A percentile compares a stretch with the other conserved stretches of the same genome.
Conservation (phyloP, 2,113 vertebrate species). For the Crotalus tigris region DNA sequence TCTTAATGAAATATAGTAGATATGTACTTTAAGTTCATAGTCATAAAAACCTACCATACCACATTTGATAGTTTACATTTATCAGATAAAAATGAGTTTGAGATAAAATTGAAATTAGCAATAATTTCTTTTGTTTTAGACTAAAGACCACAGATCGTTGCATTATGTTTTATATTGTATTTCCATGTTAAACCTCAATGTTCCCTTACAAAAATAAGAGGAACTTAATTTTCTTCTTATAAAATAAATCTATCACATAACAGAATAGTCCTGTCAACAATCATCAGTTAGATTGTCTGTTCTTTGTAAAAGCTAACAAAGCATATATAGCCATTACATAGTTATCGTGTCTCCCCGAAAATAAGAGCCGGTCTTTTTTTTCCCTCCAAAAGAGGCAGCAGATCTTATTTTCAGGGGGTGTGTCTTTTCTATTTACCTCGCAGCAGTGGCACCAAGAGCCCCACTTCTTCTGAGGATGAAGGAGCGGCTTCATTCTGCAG, state of each 20-base stretch:
- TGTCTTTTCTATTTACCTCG: no score
- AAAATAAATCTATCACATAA: neutral
- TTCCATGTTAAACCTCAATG: neutral
- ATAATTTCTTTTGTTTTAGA: neutral
- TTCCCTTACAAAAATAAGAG: neutral
- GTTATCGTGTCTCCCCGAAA: no score
- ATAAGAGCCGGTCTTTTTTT: no score
- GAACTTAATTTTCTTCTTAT: neutral
- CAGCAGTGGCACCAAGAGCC: no score
- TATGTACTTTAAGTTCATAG: neutral
- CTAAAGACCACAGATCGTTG: neutral
- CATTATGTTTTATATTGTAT: neutral
- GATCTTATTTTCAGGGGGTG: no score
- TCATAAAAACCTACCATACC: neutral
- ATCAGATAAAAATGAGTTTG: neutral
- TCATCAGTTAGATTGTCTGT: neutral
- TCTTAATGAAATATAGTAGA: neutral
- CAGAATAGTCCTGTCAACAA: neutral
- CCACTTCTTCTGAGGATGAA: no score
- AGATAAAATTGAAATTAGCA: constrained; percentile 1
- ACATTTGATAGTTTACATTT: neutral
- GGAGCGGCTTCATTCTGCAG: no score
- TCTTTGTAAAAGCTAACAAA: neutral
- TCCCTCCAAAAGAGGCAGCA: no score
- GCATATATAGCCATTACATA: neutral